Base-by-base conservation (phyloP, 2,113 vertebrate genomes). In the Channa maculata region DNA sequence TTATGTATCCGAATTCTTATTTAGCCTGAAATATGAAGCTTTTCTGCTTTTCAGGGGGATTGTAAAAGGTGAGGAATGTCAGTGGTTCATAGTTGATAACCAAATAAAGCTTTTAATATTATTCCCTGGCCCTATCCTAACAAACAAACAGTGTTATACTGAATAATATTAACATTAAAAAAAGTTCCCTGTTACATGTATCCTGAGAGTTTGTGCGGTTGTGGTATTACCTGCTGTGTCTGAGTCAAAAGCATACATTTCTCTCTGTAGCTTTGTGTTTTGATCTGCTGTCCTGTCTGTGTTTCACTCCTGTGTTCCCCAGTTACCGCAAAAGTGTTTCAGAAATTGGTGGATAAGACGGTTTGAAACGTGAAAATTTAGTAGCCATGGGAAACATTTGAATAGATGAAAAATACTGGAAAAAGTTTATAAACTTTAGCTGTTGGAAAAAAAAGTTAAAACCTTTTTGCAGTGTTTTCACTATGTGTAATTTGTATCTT, bases 221-320 rank as follows among this genome's bases (percentile, higher is more conserved):
- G 33, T 48, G 75, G 6, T 65, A 11, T 68, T 24, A 33, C 14
- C 39, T 66, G 7, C 3, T 76, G 10, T 75, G 41, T 50, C 43
- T 34, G 9, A 69, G 15, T 71, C 15, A 10, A 37, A 46, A 52
- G 15, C n/a, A n/a, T 77, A 15, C 59, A 33, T 62, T 57, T 65
- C 43, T 71, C 51, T 50, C 55, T 44, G 49, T 82, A 84, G 78
- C 61, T 80, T 58, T 70, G 52, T 80, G 60, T 85, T 79, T 66
- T 58, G 13, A 46, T 50, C 14, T 52, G 34, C 48, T 75, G 71
- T 78, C 70, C 38, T 64, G 64, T 71, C 43, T 78, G 71, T 77
- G 44, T 73, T 36, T 45, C 41, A 24, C 51, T 41, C 48, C 5
- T 71, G 13, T 66, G 39, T 60, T 63, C 13, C 15, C 6, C 15